A percentile compares a stretch with the other conserved stretches of the same genome.
Evolutionary conservation across 1,140 invertebrate species (phyloP).

Genomic region (Dryas iulia): DNA sequence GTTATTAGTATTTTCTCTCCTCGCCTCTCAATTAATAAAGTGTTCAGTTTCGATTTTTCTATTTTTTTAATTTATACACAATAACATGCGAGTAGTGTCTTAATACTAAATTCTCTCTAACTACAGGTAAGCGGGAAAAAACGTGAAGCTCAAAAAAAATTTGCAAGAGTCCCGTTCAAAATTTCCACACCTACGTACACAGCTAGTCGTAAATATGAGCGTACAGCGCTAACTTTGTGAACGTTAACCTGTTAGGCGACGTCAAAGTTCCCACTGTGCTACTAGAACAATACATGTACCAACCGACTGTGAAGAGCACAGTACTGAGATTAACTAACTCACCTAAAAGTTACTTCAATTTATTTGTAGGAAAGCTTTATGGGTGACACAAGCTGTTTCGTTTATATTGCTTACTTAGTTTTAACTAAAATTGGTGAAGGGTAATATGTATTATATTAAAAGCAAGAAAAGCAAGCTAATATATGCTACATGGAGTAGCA

Average conservation of each 20-base stretch:
- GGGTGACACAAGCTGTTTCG: background rate
- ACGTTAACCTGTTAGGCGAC: slow-evolving; percentile 34
- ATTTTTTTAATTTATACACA: too few species aligned
- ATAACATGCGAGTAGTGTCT: too few species aligned
- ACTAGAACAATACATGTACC: slow-evolving; percentile 29
- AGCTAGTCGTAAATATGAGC: slow-evolving; percentile 24
- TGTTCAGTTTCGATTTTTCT: too few species aligned
- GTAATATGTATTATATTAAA: background rate
- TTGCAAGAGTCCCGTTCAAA: background rate
- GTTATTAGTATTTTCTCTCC: too few species aligned
- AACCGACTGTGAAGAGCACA: slow-evolving; percentile 33
- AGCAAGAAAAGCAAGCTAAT: too few species aligned
- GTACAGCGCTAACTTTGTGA: slow-evolving; percentile 31
- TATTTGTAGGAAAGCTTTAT: slow-evolving; percentile 21
- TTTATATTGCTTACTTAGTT: background rate
- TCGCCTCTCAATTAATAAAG: too few species aligned
- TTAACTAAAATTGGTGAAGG: background rate
- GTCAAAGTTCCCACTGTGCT: slow-evolving; percentile 30
- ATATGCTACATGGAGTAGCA: too few species aligned
- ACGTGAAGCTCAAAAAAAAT: background rate
- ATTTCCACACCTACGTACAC: background rate
- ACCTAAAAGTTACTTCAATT: slow-evolving; percentile 21
- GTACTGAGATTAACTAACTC: slow-evolving; percentile 30
- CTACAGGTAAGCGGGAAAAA: too few species aligned
- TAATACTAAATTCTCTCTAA: too few species aligned